phyloP scores from a whole-genome alignment of 2,888 invertebrate species.

The Sesia bembeciformis region DNA sequence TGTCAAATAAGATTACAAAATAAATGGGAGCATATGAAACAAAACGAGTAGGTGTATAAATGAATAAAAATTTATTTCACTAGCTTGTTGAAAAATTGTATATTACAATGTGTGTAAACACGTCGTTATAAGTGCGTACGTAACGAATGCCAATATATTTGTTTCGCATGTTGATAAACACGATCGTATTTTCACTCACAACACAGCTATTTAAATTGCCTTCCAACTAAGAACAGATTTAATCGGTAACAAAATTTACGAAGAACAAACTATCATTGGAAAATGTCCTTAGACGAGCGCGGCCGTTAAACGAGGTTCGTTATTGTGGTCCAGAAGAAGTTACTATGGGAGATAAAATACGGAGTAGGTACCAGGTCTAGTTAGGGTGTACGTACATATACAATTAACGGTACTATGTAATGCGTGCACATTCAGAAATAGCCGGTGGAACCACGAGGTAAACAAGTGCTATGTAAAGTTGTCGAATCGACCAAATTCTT shows the following conservation, averaged over 20 bases:
- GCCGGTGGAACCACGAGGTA: slow-evolving; percentile 38
- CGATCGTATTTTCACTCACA: slow-evolving; percentile 5
- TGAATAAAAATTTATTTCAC: no score
- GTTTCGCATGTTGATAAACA: slow-evolving; percentile 4
- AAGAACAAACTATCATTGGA: slow-evolving; percentile 5
- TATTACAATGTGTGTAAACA: no score
- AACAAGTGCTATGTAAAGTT: slow-evolving; percentile 54
- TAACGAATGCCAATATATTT: not conserved
- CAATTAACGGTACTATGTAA: slow-evolving; percentile 4
- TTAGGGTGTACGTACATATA: slow-evolving; percentile 6
- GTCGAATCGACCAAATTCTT: slow-evolving; percentile 59
- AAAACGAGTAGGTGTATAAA: no score
- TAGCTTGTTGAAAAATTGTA: no score
- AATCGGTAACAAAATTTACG: slow-evolving; percentile 7
- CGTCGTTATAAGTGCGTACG: no score
- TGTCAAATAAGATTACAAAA: no score
- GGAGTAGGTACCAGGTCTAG: slow-evolving; percentile 1
- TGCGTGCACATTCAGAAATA: slow-evolving; percentile 33
- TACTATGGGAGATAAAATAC: not conserved
- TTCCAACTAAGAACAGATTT: slow-evolving; percentile 5
- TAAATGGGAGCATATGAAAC: no score
- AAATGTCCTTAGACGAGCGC: slow-evolving; percentile 1
- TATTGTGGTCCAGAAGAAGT: not conserved
- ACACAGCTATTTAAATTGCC: slow-evolving; percentile 8
- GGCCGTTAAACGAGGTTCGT: slow-evolving; percentile 1